Conservation (phyloP, 2,888 invertebrate species). For the Microdon myrmicae region DNA sequence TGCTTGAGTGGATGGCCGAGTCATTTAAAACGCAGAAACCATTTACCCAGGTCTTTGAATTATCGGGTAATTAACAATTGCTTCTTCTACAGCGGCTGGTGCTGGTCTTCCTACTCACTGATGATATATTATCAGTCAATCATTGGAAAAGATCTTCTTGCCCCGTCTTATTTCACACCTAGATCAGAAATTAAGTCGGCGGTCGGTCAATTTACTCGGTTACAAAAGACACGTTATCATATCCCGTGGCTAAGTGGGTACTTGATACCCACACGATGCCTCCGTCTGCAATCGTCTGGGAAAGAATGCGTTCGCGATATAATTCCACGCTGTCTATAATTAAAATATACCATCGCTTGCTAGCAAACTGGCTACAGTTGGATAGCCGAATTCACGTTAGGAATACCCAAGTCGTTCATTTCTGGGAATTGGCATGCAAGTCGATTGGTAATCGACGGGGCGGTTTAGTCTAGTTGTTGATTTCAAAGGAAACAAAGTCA, state of each 20-base stretch:
- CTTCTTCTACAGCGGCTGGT: conserved; percentile 1
- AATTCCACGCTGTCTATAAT: conserved; percentile 46
- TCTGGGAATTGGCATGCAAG: conserved; percentile 21
- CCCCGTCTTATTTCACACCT: conserved; percentile 11
- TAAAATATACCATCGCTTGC: conserved; percentile 44
- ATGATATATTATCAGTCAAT: neutral
- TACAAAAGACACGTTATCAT: conserved; percentile 42
- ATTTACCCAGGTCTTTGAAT: too few species aligned
- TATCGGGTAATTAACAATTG: conserved; percentile 38
- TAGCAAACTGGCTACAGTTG: conserved; percentile 31
- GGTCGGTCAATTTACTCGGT: conserved; percentile 42
- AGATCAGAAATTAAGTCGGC: conserved; percentile 36
- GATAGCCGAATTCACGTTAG: conserved; percentile 22
- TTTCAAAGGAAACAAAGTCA: too few species aligned
- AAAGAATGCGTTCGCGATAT: conserved; percentile 25
- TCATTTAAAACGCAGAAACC: too few species aligned
- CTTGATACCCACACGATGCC: conserved; percentile 20
- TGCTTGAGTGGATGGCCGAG: too few species aligned
- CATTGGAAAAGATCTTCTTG: too few species aligned
- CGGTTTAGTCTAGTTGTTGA: too few species aligned
- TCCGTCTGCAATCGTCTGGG: too few species aligned
- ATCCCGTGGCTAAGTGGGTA: conserved; percentile 43
- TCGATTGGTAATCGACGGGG: conserved; percentile 44
- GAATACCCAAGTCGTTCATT: too few species aligned
- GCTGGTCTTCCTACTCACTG: neutral